A percentile compares a stretch with the other conserved stretches of the same genome.
These are phyloP conservation scores for Centropus unirufus DNA, from an alignment of 2,113 vertebrate species.

Conservation along the genomic window DNA sequence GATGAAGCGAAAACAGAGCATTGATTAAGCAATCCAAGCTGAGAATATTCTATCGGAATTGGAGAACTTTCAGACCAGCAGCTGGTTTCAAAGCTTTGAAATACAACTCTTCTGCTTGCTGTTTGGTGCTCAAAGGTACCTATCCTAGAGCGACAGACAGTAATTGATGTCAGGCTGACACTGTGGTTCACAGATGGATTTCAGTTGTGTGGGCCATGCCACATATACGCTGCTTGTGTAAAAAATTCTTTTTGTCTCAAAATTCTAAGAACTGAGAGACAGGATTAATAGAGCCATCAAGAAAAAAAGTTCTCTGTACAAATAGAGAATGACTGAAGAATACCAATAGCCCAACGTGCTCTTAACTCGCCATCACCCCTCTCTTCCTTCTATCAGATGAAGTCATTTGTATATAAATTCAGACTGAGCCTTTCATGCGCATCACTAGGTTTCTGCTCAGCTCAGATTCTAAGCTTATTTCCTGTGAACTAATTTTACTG, in stretches of 20 bases:
- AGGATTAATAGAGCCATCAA: constrained; percentile 32
- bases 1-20: neutral
- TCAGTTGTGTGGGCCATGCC: neutral
- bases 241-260: constrained; percentile 30
- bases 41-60: constrained; percentile 18
- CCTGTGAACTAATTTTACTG: neutral
- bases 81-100: constrained; percentile 23
- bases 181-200: neutral
- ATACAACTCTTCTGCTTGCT: neutral
- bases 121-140: neutral
- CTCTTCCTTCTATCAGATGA: neutral
- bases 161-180: constrained; percentile 8
- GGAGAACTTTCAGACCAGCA: neutral
- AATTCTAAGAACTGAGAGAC: neutral
- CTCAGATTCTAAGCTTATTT: neutral
- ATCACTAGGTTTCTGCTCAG: neutral
- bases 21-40: constrained; percentile 37
- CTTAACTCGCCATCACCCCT: neutral
- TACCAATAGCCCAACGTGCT: neutral
- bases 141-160: neutral
- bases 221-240: neutral
- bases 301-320: neutral
- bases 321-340: neutral
- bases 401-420: neutral
- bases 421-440: neutral